Base-by-base conservation (phyloP, 2,888 invertebrate genomes). In the Harmothoe impar region DNA sequence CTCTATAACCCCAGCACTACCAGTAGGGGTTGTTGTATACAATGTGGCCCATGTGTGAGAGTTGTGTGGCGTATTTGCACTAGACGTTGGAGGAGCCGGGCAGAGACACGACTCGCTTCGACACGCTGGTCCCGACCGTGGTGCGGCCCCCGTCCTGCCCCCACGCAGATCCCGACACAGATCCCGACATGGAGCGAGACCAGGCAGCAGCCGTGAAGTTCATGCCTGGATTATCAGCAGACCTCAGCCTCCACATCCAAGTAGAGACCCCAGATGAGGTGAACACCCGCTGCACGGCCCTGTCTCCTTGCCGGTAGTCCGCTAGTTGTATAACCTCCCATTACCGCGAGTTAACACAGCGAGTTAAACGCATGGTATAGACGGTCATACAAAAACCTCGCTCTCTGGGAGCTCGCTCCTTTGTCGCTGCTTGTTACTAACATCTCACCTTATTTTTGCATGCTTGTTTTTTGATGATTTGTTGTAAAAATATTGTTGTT, bases 81-180 rank as follows among this genome's bases (percentile, higher is more conserved):
- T 90, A 95, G 95, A 93, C 93, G 23, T 92, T 95, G 78, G 95
- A 95, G 85, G 95, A 95, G 91, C 94, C 94, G 0, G 95, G 95
- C 5, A 93, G 94, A 68, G 95, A 95, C 68, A 94, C 94, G 78
- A 93, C 93, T 20, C 92, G 94, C 68, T 95, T 95, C 93, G 95
- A 95, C 91, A 94, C 94, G 93, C 94, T 95, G 92, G 94, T 94
- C 51, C 95, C 95, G 10, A 95, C 95, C 15, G 93, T 95, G 43
- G 95, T 96, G 12, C 92, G 93, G 54, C 95, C 95, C 20, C 86
- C 86, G 29, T 10, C 77, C 31, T 31, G 29, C 77, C 25, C 17
- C 77, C 3, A 15, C 31, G 17, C 29, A 7, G 17, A n/a, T 5
- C 31, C 77, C 0, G 77, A 15, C 17, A 15, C 77, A 20, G 29